Percentiles rank a stretch among this genome's conserved stretches.
phyloP scores from a whole-genome alignment of 2,888 invertebrate species.

The Anagyrus pseudococci region DNA sequence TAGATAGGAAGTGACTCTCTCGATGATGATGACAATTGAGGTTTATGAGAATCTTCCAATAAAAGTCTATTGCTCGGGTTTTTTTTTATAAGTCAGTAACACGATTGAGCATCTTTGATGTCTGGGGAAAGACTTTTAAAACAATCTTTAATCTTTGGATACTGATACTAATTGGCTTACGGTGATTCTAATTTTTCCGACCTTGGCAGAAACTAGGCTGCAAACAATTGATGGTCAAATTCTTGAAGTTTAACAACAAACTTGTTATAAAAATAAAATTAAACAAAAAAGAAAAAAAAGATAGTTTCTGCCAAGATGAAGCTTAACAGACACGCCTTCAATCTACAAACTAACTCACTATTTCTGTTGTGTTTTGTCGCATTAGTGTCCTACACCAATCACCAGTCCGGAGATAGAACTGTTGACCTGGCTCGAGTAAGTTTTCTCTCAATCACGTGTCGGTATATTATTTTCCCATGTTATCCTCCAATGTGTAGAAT shows the following conservation, averaged over 20 bases:
- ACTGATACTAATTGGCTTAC: too few species aligned
- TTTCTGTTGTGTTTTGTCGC: constrained; percentile 57
- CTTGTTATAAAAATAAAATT: background rate
- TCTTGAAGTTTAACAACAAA: background rate
- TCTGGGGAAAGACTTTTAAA: too few species aligned
- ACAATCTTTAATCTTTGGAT: too few species aligned
- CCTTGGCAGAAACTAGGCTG: too few species aligned
- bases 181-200: too few species aligned
- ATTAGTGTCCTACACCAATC: constrained; percentile 87
- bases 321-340: constrained; percentile 24
- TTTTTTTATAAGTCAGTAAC: too few species aligned
- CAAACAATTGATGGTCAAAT: too few species aligned
- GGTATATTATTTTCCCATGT: constrained; percentile 46
- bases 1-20: constrained; percentile 13
- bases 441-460: constrained; percentile 59
- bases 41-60: too few species aligned
- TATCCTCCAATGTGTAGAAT: constrained; percentile 44
- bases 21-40: too few species aligned
- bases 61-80: too few species aligned
- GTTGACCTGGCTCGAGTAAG: constrained; percentile 91
- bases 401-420: constrained; percentile 88
- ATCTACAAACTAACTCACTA: constrained; percentile 37
- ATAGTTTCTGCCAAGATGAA: constrained; percentile 26
- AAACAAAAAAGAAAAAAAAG: background rate
- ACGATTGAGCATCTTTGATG: too few species aligned